These are phyloP conservation scores for Andrena hattorfiana DNA, from an alignment of 2,888 invertebrate genomes.

Conservation along the genomic window DNA sequence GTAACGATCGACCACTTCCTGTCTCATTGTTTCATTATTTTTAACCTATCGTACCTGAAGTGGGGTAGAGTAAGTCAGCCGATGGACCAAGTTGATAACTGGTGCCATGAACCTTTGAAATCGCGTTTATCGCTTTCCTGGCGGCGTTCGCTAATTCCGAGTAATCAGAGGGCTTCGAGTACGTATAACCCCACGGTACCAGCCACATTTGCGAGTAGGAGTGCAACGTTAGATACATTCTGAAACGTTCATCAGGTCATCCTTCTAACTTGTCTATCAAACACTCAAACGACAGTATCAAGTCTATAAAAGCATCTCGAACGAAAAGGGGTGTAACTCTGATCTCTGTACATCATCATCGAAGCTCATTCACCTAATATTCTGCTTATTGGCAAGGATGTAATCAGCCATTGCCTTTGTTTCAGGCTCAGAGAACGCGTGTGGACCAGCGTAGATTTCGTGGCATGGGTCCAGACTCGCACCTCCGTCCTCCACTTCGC, in stretches of 20 bases:
- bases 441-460: slow-evolving; percentile 90
- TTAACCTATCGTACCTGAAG: slow-evolving; percentile 77
- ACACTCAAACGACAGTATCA: no score
- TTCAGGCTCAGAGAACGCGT: slow-evolving; percentile 92
- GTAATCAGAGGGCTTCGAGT: slow-evolving; percentile 86
- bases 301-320: no score
- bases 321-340: neutral
- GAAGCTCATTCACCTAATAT: slow-evolving; percentile 73
- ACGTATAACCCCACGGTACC: slow-evolving; percentile 87
- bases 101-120: slow-evolving; percentile 88
- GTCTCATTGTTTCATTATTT: neutral
- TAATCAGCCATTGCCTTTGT: slow-evolving; percentile 89
- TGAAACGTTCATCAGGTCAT: slow-evolving; percentile 49
- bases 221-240: slow-evolving; percentile 88
- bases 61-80: slow-evolving; percentile 83
- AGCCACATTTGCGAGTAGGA: slow-evolving; percentile 89
- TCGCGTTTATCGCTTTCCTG: slow-evolving; percentile 87
- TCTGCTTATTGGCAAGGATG: slow-evolving; percentile 86
- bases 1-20: slow-evolving; percentile 2
- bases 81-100: slow-evolving; percentile 87
- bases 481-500: slow-evolving; percentile 86
- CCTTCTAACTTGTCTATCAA: neutral
- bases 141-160: slow-evolving; percentile 87
- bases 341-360: neutral
- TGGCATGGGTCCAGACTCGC: slow-evolving; percentile 90